Evolutionary conservation across 1,140 invertebrate species (phyloP).

Genomic region (Theocolax elegans): DNA sequence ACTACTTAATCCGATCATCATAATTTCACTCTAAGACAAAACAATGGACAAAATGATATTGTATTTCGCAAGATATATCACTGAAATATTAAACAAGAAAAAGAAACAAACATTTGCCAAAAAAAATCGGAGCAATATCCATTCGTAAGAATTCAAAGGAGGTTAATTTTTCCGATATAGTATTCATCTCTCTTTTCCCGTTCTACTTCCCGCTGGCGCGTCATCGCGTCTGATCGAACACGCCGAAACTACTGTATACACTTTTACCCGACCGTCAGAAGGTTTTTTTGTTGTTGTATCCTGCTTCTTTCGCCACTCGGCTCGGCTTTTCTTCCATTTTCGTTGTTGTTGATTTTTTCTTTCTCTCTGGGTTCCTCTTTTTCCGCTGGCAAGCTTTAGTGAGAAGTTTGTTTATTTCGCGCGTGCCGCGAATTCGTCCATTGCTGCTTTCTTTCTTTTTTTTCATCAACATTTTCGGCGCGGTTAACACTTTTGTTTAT

Average conservation of each 20-base stretch:
- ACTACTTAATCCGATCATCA: no score
- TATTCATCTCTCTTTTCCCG: neutral
- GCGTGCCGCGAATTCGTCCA: neutral
- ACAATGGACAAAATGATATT: no score
- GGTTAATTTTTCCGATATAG: constrained; percentile 11
- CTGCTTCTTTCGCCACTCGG: neutral
- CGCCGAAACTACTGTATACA: neutral
- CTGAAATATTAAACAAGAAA: no score
- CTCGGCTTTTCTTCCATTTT: neutral
- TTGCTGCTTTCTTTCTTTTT: no score
- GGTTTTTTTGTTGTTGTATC: no score
- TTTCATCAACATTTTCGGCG: neutral
- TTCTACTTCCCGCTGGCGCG: constrained; percentile 5
- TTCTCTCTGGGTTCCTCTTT: neutral
- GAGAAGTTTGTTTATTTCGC: constrained; percentile 27
- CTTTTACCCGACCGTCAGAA: neutral
- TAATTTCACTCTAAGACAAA: no score
- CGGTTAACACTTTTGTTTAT: no score
- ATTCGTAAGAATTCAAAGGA: no score
- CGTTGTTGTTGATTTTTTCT: no score
- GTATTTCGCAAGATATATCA: no score
- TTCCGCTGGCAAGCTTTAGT: neutral
- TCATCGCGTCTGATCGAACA: constrained; percentile 28
- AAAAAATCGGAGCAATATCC: no score
- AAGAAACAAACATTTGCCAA: no score